Evolutionary conservation across 30 jellyfish, hydroid and myxozoan genomes (phyloP).

Genomic region (Hydractinia symbiolongicarpus): DNA sequence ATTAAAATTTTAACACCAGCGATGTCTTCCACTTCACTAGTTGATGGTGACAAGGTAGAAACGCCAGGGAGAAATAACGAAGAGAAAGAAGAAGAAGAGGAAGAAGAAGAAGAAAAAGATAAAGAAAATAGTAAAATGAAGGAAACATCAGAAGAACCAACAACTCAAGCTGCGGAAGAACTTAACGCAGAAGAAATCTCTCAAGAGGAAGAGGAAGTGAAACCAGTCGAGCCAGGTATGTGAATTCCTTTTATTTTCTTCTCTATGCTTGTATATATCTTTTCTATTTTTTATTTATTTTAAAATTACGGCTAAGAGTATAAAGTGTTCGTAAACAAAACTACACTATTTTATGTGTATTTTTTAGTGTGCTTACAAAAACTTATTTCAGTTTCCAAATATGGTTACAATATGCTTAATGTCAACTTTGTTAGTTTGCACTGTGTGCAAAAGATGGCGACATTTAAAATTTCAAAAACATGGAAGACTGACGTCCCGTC

Average conservation of each 20-base stretch:
- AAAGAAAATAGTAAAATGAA: background rate
- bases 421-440: too few relatives aligned
- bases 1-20: too few relatives aligned
- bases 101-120: background rate
- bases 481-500: too few relatives aligned
- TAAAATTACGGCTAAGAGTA: background rate
- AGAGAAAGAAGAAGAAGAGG: constrained; percentile 26
- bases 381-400: background rate
- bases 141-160: constrained; percentile 5
- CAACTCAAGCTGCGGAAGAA: constrained; percentile 2
- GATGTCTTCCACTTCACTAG: too few relatives aligned
- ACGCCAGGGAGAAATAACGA: constrained; percentile 7
- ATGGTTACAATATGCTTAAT: too few relatives aligned
- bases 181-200: background rate
- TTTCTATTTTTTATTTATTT: background rate
- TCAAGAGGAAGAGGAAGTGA: constrained; percentile 17
- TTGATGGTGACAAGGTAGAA: constrained; percentile 36
- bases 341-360: background rate
- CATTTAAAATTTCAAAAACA: too few relatives aligned
- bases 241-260: background rate
- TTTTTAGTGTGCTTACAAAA: background rate
- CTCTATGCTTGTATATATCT: background rate
- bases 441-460: too few relatives aligned
- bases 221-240: constrained; percentile 9
- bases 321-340: background rate